These are phyloP conservation scores for Prionace glauca DNA, from an alignment of 2,797 vertebrate genomes.

Conservation along the genomic window DNA sequence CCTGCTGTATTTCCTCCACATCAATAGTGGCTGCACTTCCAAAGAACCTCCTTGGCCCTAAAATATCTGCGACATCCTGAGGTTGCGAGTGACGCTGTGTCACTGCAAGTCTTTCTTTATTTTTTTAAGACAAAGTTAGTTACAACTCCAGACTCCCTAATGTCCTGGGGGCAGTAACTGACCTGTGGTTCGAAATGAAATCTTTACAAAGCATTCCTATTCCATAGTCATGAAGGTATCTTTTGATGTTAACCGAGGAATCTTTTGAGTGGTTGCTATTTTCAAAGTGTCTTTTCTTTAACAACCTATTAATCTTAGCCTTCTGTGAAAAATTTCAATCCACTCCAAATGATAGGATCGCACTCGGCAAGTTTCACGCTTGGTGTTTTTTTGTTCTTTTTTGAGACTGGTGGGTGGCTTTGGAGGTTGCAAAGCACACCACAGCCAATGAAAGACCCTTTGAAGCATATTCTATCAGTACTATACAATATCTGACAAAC, in stretches of 20 bases:
- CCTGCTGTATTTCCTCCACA: neutral
- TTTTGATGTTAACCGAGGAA: neutral
- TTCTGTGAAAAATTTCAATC: neutral
- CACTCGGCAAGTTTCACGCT: neutral
- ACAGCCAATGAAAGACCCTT: neutral
- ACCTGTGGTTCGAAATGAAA: neutral
- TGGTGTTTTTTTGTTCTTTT: neutral
- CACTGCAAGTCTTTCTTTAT: neutral
- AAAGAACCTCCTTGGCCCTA: neutral
- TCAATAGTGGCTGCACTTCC: neutral
- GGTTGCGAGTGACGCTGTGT: neutral
- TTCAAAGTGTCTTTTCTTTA: neutral
- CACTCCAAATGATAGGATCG: neutral
- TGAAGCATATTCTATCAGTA: neutral
- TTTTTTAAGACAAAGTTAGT: neutral
- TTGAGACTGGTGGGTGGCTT: neutral
- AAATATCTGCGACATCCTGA: neutral
- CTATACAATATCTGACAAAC: neutral
- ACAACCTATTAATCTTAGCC: neutral
- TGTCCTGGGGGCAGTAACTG: neutral
- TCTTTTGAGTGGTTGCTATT: neutral
- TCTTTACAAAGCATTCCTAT: constrained; percentile 3
- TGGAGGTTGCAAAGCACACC: neutral
- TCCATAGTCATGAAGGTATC: neutral
- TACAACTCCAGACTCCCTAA: neutral